Evolutionary conservation across 2,888 invertebrate genomes (phyloP), one percentile per base, ranked within the genome.

Genomic region (Helleia helle): DNA sequence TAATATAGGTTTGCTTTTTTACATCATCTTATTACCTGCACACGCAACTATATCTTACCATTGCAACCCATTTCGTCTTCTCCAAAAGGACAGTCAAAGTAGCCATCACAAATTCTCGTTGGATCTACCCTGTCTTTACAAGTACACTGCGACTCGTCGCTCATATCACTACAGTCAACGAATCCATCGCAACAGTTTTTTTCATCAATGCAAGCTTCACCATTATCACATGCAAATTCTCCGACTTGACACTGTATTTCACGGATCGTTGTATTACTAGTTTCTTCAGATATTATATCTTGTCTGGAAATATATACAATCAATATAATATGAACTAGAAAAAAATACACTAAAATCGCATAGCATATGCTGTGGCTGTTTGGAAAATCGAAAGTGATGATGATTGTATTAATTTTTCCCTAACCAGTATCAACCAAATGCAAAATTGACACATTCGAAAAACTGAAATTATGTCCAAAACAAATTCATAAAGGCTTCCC

Each of bases 41-140:
- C n/a, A n/a, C n/a, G n/a, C n/a, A n/a, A n/a, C n/a, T n/a, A n/a
- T n/a, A n/a, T 17, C 60, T 75, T 76, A 92, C 93, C 93, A 59
- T 88, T 89, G 63, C 94, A 95, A 12, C 90, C 92, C 55, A 90
- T 72, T 76, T 95, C 94, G 57, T 94, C 94, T 75, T 93, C 93
- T 12, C 90, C 92, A 53, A 88, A 87, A 0, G 94, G 94, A 64
- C 94, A 95, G 59, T 95, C 95, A 34, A 89, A 88, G 58, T 91
- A 93, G 9, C 93, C 93, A 66, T 95, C 95, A 59, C 95, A 95
- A 1, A 90, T 65, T 49, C 92, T 87, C 2, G 87, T 75, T 31
- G 77, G 74, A 9, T 87, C 86, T 7, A 95, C 86, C 42, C 93
- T 87, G n/a, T 89, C 80, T 43, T 86, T 88, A 59, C 95, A 95